Evolutionary conservation across 1,140 invertebrate species (phyloP), one percentile per base, ranked within the genome.

Genomic region (Agrypnia vestita): DNA sequence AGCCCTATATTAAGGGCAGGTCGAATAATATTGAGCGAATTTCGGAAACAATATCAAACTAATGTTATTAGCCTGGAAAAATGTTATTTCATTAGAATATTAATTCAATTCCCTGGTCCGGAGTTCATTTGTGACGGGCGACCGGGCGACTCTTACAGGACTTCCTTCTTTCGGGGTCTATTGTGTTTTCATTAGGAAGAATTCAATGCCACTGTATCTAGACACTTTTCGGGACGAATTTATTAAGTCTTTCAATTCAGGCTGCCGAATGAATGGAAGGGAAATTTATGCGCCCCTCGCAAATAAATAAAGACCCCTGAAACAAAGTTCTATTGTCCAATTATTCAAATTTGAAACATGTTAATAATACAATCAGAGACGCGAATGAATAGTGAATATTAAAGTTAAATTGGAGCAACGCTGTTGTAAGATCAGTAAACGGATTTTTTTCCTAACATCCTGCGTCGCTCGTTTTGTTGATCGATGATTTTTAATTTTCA

Each of bases 1-100:
- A 59, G 17, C 15, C 3, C 55, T 21, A 59, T 35, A 35, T 59
- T 59, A 19, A 59, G 15, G 55, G 55, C 3, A 21, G 9, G 11
- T 13, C 8, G 17, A 59, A 59, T 21, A 59, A 10, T 59, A 59
- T 59, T 21, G 15, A 59, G 15, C 55, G 55, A 59, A 59, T 59
- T 59, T 59, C 55, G 15, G 55, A 59, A 59, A 59, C 55, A 59
- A 59, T 59, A 59, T 59, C 55, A 59, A 59, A 59, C 55, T 59
- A 21, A 59, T 59, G 15, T 59, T 59, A 59, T 59, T 59, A 19
- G 4, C 55, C 21, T 0, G 55, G 55, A 11, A 13, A 59, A 59
- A 59, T 19, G 11, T 59, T 21, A 59, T 59, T 59, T 59, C 55
- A 59, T 59, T 59, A 19, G 55, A 59, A 19, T 51, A 56, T 56